Evolutionary conservation across 2,797 vertebrate genomes (phyloP), one percentile per base, ranked within the genome.

Genomic region (Betta splendens): DNA sequence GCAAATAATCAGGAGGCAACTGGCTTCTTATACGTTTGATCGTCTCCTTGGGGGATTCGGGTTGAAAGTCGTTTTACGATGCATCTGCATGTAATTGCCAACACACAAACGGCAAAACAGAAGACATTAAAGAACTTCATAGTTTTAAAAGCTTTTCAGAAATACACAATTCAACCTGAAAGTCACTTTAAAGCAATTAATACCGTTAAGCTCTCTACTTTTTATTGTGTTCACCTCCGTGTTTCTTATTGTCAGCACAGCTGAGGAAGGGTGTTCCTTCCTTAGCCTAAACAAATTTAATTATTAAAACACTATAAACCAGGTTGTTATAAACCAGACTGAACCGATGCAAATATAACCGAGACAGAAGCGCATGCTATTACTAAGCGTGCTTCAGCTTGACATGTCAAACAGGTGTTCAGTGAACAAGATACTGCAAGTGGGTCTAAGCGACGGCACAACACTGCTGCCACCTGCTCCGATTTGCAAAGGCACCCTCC

Each of bases 1-100:
- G 83, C 78, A 89, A 89, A 90, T 85, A 77, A 79, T 68, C 75
- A 50, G 29, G 64, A 86, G 81, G 69, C 69, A 69, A 62, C 67
- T 25, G 59, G 64, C 69, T 57, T 62, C 71, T 87, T 81, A 85
- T 54, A 66, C 51, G 66, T 87, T 71, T 84, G 61, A 83, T 80
- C 77, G 82, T 79, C 64, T 86, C 79, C 73, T 77, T 21, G 47
- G 57, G 73, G 52, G 43, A 33, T 58, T 10, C 46, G 46, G 64
- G 45, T 21, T 48, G 54, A 49, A 70, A 74, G 70, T 47, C 23
- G 58, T 68, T 82, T 71, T 60, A 46, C 79, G 69, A 36, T 46
- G 50, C 79, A 87, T 83, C 78, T 72, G 76, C 70, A 80, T 84
- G 69, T 75, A 80, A 83, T 67, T 77, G 61, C 58, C 9, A 60